phyloP scores from a whole-genome alignment of 1,140 invertebrate genomes.

The Lethocerus indicus region DNA sequence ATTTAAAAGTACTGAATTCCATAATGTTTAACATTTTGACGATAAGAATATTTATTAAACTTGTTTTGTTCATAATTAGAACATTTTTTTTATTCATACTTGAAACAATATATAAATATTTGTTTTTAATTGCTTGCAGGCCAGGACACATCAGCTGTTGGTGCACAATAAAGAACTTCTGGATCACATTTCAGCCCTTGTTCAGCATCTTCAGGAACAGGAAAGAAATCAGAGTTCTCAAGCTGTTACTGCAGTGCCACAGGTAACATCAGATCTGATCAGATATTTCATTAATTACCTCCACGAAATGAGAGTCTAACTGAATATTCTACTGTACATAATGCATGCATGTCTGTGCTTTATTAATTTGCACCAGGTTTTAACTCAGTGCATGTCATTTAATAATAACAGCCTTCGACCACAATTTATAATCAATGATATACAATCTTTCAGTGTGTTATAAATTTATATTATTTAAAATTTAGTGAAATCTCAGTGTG shows the following conservation, averaged over 20 bases:
- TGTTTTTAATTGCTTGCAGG: no score
- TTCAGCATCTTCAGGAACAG: slow-evolving; percentile 64
- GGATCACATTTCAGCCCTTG: slow-evolving; percentile 79
- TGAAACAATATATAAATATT: no score
- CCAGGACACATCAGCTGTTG: slow-evolving; percentile 80
- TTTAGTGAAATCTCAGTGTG: not conserved
- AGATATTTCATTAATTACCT: no score
- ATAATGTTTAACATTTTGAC: no score
- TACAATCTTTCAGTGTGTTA: no score
- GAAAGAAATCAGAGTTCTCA: slow-evolving; percentile 37
- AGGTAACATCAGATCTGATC: slow-evolving; percentile 17
- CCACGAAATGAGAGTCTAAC: not conserved
- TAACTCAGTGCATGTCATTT: no score
- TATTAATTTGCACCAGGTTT: not conserved
- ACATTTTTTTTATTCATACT: no score
- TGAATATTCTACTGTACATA: not conserved
- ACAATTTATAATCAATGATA: no score
- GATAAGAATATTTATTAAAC: no score
- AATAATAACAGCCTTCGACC: no score
- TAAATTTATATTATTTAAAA: not conserved
- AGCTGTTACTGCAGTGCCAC: slow-evolving; percentile 20
- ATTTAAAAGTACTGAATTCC: no score
- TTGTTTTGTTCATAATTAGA: no score
- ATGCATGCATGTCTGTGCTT: not conserved
- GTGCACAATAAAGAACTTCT: slow-evolving; percentile 88